Percentiles rank a stretch among this genome's conserved stretches.
phyloP scores from a whole-genome alignment of 1,140 invertebrate species.

The Drosophila sulfurigaster region DNA sequence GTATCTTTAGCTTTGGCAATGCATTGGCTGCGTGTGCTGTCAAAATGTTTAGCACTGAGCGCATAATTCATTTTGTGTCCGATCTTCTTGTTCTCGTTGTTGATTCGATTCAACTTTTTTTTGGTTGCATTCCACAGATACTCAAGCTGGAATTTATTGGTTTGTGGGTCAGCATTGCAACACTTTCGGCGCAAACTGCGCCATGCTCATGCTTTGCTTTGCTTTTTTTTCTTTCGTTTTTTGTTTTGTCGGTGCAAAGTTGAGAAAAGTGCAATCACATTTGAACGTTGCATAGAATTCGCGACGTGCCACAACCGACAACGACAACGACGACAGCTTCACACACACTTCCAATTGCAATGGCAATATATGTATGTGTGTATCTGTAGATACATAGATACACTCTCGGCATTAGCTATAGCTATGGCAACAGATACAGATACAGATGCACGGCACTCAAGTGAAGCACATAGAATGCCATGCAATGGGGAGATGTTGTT shows the following conservation, averaged over 20 bases:
- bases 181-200: slow-evolving; percentile 39
- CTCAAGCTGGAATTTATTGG: slow-evolving; percentile 75
- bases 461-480: slow-evolving; percentile 51
- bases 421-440: slow-evolving; percentile 26
- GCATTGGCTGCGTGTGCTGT: slow-evolving; percentile 63
- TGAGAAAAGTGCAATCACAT: slow-evolving; percentile 60
- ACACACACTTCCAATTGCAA: slow-evolving; percentile 3
- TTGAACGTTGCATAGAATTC: slow-evolving; percentile 48
- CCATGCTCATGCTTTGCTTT: slow-evolving; percentile 31
- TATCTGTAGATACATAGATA: slow-evolving; percentile 36
- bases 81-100: slow-evolving; percentile 35
- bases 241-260: slow-evolving; percentile 39
- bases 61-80: slow-evolving; percentile 71
- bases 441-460: slow-evolving; percentile 20
- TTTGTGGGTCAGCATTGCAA: slow-evolving; percentile 72
- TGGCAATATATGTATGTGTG: not conserved
- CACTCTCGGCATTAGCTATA: slow-evolving; percentile 31
- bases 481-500: slow-evolving; percentile 17
- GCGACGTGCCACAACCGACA: slow-evolving; percentile 35
- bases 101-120: slow-evolving; percentile 9
- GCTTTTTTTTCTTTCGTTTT: slow-evolving; percentile 4
- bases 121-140: slow-evolving; percentile 69
- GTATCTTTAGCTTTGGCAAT: slow-evolving; percentile 59
- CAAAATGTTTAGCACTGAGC: slow-evolving; percentile 75
- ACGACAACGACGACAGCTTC: slow-evolving; percentile 11